Percentiles rank a stretch among this genome's conserved stretches.
phyloP scores from a whole-genome alignment of 2,113 vertebrate species.

The Sinosuthora webbiana region DNA sequence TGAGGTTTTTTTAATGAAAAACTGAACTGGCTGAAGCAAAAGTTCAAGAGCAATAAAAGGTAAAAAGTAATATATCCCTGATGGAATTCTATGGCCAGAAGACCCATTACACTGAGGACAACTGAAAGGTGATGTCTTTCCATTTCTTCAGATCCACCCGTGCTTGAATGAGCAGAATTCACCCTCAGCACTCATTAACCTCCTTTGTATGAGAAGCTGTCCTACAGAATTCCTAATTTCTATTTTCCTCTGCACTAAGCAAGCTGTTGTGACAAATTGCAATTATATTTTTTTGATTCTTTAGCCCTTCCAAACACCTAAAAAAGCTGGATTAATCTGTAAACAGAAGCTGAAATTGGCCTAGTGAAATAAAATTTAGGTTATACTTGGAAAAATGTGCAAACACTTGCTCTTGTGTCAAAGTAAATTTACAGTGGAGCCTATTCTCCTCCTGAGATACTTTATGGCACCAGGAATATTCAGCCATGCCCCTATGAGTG shows the following conservation, averaged over 20 bases:
- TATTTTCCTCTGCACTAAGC: not conserved
- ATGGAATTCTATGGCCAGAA: not conserved
- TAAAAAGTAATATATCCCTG: not conserved
- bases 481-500: not conserved
- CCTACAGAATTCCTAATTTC: not conserved
- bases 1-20: not conserved
- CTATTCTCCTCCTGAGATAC: not conserved
- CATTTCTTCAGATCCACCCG: not conserved
- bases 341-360: not conserved
- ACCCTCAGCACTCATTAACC: not conserved
- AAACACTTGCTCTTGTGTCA: not conserved
- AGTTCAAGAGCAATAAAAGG: not conserved
- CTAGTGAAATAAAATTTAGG: not conserved
- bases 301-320: not conserved
- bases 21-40: not conserved
- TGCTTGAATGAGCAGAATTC: not conserved
- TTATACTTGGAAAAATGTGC: not conserved
- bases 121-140: not conserved
- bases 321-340: not conserved
- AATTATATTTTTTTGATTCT: not conserved
- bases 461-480: not conserved
- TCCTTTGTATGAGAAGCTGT: not conserved
- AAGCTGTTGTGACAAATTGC: not conserved
- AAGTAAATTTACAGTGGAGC: not conserved
- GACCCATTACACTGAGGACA: not conserved